Evolutionary conservation across 2,113 vertebrate genomes (phyloP).

Genomic region (Cercocebus atys): DNA sequence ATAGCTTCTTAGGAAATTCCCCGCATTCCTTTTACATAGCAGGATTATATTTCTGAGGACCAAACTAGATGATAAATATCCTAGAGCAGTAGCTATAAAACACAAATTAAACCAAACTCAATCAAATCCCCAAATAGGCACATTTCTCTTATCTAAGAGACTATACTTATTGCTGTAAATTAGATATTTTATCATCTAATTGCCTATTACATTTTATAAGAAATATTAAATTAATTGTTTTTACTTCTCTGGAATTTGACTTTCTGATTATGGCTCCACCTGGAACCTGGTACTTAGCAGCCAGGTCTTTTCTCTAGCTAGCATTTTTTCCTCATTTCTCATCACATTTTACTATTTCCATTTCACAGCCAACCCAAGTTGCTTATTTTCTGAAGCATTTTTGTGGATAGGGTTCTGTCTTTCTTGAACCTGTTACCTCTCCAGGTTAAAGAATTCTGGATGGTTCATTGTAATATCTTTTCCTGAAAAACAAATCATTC

Average conservation of each 20-base stretch:
- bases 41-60: not conserved
- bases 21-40: not conserved
- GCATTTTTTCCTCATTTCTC: not conserved
- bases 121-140: not conserved
- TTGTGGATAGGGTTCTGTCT: not conserved
- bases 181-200: not conserved
- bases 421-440: not conserved
- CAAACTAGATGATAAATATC: not conserved
- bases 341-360: not conserved
- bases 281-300: not conserved
- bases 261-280: not conserved
- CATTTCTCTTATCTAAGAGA: not conserved
- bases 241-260: not conserved
- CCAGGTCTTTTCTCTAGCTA: not conserved
- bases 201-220: not conserved
- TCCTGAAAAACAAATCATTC: not conserved
- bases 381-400: not conserved
- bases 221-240: not conserved
- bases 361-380: not conserved
- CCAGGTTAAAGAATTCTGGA: not conserved
- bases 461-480: not conserved
- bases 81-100: not conserved
- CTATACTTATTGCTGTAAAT: not conserved
- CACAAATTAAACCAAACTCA: not conserved
- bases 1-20: not conserved